phyloP scores from a whole-genome alignment of 2,888 invertebrate species.

The Rhopalosiphum nymphaeae region DNA sequence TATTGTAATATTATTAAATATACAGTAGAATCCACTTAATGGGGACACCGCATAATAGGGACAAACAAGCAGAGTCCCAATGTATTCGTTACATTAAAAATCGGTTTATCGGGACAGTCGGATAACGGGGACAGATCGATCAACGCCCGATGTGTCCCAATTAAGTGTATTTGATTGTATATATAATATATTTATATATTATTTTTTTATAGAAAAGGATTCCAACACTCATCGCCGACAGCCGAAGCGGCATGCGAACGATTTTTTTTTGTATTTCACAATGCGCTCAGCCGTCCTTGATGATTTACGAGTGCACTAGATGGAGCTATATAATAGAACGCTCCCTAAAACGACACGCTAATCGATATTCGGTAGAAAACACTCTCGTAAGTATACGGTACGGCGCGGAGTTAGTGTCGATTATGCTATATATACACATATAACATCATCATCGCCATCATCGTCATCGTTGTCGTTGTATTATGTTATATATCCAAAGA shows the following conservation, averaged over 20 bases:
- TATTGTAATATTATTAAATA: background rate
- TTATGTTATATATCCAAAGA: background rate
- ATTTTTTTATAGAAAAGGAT: background rate
- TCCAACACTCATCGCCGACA: background rate
- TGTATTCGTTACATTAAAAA: too few relatives aligned
- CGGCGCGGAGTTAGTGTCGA: background rate
- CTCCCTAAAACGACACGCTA: background rate
- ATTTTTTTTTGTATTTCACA: background rate
- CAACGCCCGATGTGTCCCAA: too few relatives aligned
- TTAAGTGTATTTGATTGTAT: too few relatives aligned
- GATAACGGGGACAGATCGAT: too few relatives aligned
- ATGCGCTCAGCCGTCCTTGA: background rate
- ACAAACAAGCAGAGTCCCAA: too few relatives aligned
- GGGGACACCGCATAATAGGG: too few relatives aligned
- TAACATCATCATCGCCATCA: background rate
- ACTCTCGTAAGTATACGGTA: background rate
- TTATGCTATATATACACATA: background rate
- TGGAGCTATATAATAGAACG: background rate
- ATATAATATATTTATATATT: background rate
- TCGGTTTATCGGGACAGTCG: too few relatives aligned
- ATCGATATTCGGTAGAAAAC: background rate
- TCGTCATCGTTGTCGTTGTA: background rate
- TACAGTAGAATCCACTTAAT: too few relatives aligned
- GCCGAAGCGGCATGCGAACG: background rate
- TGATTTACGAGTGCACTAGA: background rate